A percentile compares a stretch with the other conserved stretches of the same genome.
phyloP scores from a whole-genome alignment of 2,113 vertebrate genomes.

The Osmerus mordax region DNA sequence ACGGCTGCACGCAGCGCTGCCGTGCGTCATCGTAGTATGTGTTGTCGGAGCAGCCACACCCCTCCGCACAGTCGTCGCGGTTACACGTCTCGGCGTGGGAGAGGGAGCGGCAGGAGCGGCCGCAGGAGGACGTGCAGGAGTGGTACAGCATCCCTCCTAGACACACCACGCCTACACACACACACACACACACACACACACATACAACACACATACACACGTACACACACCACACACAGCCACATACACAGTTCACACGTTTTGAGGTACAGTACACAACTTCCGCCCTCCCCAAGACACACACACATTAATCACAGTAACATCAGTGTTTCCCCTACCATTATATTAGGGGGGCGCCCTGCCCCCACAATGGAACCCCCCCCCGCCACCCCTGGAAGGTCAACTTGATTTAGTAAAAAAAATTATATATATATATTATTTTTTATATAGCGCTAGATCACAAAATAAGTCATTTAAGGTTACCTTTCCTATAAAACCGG shows the following conservation, averaged over 20 bases:
- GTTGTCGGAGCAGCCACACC: slow-evolving; percentile 88
- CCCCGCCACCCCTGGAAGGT: too few relatives aligned
- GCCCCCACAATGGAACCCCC: too few relatives aligned
- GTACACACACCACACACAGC: slow-evolving; percentile 8
- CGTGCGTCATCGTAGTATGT: slow-evolving; percentile 86
- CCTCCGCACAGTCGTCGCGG: slow-evolving; percentile 87
- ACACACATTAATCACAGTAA: background rate
- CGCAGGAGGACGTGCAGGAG: slow-evolving; percentile 85
- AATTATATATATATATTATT: too few relatives aligned
- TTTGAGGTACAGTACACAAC: background rate
- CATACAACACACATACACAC: background rate
- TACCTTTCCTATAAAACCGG: too few relatives aligned
- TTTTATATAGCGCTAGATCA: too few relatives aligned
- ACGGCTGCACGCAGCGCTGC: slow-evolving; percentile 89
- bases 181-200: slow-evolving; percentile 10
- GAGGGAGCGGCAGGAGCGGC: slow-evolving; percentile 80
- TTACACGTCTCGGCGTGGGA: slow-evolving; percentile 74
- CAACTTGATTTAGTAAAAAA: too few relatives aligned
- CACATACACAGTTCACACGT: background rate
- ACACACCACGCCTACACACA: slow-evolving; percentile 82
- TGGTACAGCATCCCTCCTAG: slow-evolving; percentile 91
- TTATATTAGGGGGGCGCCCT: too few relatives aligned
- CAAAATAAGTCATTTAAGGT: too few relatives aligned
- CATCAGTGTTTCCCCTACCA: too few relatives aligned
- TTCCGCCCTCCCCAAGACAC: background rate